phyloP scores from a whole-genome alignment of 92 coral and sea anemone species.

The Palythoa grandiflora region DNA sequence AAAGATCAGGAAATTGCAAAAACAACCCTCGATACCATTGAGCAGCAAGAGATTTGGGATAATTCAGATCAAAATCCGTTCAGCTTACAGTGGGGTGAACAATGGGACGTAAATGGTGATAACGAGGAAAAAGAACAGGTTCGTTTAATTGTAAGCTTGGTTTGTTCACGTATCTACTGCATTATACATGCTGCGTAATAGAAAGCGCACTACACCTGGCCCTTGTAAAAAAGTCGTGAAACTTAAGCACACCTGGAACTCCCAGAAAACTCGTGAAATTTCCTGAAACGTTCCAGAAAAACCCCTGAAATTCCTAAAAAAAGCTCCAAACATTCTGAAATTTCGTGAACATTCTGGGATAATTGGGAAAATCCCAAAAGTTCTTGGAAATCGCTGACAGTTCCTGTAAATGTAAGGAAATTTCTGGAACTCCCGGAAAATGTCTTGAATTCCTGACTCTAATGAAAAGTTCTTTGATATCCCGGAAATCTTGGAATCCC shows the following conservation, averaged over 20 bases:
- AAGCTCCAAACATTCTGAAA: background rate
- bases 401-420: no score
- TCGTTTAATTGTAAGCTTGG: background rate
- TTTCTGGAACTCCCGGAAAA: background rate
- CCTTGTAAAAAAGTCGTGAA: background rate
- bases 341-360: background rate
- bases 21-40: background rate
- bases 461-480: background rate
- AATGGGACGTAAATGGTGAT: background rate
- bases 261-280: background rate
- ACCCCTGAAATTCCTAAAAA: background rate
- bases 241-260: background rate
- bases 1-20: background rate
- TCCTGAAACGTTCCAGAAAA: background rate
- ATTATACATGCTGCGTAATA: no score
- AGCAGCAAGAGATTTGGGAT: background rate
- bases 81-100: conserved; percentile 23
- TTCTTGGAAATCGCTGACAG: no score
- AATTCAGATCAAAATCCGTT: background rate
- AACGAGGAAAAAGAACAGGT: conserved; percentile 3
- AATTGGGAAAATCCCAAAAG: background rate
- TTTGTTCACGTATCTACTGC: no score
- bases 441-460: background rate
- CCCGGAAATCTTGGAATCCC: background rate
- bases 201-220: background rate